Base-by-base conservation (phyloP, 1,140 invertebrate genomes). In the Ceratitis capitata region DNA sequence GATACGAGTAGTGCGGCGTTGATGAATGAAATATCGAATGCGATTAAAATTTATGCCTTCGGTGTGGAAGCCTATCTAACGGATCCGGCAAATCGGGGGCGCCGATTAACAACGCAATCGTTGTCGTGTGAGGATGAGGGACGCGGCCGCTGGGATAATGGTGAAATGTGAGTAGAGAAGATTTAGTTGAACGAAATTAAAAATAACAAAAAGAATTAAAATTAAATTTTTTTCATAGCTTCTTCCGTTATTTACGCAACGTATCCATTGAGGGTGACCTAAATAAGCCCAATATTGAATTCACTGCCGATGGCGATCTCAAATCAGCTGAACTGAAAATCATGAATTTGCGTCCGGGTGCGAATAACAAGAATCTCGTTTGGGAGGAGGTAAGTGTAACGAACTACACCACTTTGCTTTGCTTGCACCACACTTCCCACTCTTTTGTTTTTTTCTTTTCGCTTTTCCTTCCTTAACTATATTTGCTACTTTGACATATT, bases 21-120 rank as follows among this genome's bases (percentile, higher is more conserved):
- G 7, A 95, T 97, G 86, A 95, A 95, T 86, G 96, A 98, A 90
- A 97, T 98, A 56, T 95, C 96, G 3, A 97, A 96, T 29, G 97
- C 97, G 4, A 96, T 98, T 35, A 96, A 97, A 90, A 97, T 98
- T 83, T 98, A 97, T 90, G 97, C 96, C 19, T 96, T 98, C 87
- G 97, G 97, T 0, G 96, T 98, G 1, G 96, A 98, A 90, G 95
- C 96, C 69, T 98, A 97, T 89, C 92, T 97, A 0, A 96, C 95
- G 49, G 96, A 98, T 89, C 93, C 94, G 0, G 93, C 93, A 14
- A 96, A 97, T 89, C 90, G 92, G 3, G 94, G 95, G 86, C 92
- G 95, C 35, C 95, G 94, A 9, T 92, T 98, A 2, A 96, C 96
- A 84, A 97, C 97, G 0, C 95, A 97, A 87, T 92, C 87, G 93